A percentile compares a stretch with the other conserved stretches of the same genome.
These are phyloP conservation scores for Paramisgurnus dabryanus DNA, from an alignment of 2,113 vertebrate genomes.

Conservation along the genomic window DNA sequence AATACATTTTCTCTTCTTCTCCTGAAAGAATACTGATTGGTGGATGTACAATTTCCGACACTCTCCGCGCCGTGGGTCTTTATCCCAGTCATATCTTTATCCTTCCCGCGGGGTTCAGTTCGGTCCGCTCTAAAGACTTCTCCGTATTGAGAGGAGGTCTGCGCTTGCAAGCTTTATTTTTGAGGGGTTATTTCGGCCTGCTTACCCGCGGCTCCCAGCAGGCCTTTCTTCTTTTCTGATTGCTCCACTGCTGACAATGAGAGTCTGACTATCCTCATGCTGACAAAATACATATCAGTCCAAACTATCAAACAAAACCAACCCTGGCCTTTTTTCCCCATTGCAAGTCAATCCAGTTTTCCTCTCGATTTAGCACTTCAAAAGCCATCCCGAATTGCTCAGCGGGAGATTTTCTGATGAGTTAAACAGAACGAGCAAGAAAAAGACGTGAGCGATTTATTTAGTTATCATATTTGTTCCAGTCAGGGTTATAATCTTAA, in stretches of 20 bases:
- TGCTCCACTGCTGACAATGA: constrained; percentile 20
- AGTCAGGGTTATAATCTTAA: background rate
- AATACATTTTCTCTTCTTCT: background rate
- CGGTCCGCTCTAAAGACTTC: background rate
- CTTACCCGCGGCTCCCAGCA: constrained; percentile 9
- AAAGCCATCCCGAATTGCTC: constrained; percentile 17
- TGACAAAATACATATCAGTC: constrained; percentile 32
- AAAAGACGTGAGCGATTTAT: background rate
- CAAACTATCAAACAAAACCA: constrained; percentile 28
- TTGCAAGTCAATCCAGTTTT: constrained; percentile 17
- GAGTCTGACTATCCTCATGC: constrained; percentile 6
- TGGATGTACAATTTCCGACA: background rate
- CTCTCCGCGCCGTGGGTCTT: background rate
- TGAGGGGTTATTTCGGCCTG: constrained; percentile 13
- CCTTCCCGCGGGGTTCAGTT: background rate
- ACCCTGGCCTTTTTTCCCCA: background rate
- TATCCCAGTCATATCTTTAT: constrained; percentile 14
- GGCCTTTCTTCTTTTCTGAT: background rate
- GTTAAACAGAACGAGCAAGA: background rate
- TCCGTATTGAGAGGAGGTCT: constrained; percentile 16
- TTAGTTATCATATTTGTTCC: background rate
- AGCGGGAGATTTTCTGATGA: background rate
- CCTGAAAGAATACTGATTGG: background rate
- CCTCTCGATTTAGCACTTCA: constrained; percentile 1
- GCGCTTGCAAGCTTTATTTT: constrained; percentile 11